Percentiles rank a stretch among this genome's conserved stretches.
Conservation (phyloP, 2,797 vertebrate species). For the Microctenopoma lineatum region DNA sequence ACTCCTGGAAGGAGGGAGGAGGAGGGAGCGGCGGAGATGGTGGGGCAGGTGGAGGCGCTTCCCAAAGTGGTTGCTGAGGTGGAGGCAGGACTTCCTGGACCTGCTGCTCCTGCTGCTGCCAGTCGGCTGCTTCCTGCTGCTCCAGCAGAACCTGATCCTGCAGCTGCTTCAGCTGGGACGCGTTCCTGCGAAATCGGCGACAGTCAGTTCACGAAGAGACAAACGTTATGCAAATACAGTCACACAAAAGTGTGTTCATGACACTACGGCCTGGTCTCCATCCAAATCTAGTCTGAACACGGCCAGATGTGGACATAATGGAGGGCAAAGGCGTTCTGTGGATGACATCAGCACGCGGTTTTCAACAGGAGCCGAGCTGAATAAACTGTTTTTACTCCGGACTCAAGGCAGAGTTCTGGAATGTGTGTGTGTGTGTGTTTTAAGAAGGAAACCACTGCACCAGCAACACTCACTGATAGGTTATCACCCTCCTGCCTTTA, state of each 20-base stretch:
- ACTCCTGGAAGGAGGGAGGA: constrained; percentile 93
- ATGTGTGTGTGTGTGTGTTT: constrained; percentile 29
- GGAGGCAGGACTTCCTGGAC: constrained; percentile 78
- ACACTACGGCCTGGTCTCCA: constrained; percentile 40
- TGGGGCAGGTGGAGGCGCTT: constrained; percentile 61
- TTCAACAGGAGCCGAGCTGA: constrained; percentile 18
- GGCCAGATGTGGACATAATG: constrained; percentile 49
- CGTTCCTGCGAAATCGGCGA: constrained; percentile 84
- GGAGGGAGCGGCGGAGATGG: constrained; percentile 93
- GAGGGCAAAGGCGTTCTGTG: background rate
- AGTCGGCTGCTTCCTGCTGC: constrained; percentile 86
- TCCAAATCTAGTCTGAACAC: constrained; percentile 48
- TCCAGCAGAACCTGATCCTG: constrained; percentile 94
- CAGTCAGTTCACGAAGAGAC: constrained; percentile 14
- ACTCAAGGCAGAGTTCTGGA: constrained; percentile 21
- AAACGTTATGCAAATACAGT: constrained; percentile 35
- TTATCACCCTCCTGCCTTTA: constrained; percentile 65
- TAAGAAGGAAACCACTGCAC: constrained; percentile 65
- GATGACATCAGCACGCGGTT: constrained; percentile 26
- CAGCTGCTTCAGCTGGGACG: constrained; percentile 92
- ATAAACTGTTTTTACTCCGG: constrained; percentile 22
- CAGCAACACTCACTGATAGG: constrained; percentile 67
- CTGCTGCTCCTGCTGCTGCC: constrained; percentile 79
- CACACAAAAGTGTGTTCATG: constrained; percentile 49
- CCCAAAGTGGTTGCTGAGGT: constrained; percentile 82